Percentiles rank a stretch among this genome's conserved stretches.
phyloP scores from a whole-genome alignment of 2,888 invertebrate genomes.

The Tricholauxania praeusta region DNA sequence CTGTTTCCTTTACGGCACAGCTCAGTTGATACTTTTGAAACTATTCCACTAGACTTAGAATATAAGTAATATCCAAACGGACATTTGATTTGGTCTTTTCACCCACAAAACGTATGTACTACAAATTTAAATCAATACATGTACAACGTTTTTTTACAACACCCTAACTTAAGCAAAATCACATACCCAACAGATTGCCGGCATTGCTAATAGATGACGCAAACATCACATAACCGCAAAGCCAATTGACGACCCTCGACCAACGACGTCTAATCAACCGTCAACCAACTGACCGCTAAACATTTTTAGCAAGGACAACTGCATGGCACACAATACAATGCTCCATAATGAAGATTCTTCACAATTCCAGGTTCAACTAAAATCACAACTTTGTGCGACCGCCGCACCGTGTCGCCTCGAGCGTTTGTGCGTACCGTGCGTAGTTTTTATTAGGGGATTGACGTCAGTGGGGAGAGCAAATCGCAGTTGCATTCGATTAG shows the following conservation, averaged over 20 bases:
- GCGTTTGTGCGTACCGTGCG: slow-evolving; percentile 41
- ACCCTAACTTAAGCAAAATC: too few relatives aligned
- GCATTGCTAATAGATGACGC: slow-evolving; percentile 31
- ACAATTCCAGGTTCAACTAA: slow-evolving; percentile 48
- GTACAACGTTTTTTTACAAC: too few relatives aligned
- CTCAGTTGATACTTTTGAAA: too few relatives aligned
- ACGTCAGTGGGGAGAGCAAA: slow-evolving; percentile 5
- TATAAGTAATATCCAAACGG: too few relatives aligned
- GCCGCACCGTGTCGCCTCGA: slow-evolving; percentile 50
- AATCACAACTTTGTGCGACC: slow-evolving; percentile 58
- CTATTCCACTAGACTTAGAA: too few relatives aligned
- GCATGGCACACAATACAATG: slow-evolving; percentile 53
- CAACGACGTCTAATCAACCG: slow-evolving; percentile 39
- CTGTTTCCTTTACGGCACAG: too few relatives aligned
- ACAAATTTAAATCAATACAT: too few relatives aligned
- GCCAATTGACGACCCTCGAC: slow-evolving; percentile 42
- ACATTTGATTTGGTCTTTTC: too few relatives aligned
- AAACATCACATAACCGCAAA: slow-evolving; percentile 42
- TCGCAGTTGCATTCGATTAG: not conserved
- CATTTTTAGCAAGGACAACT: slow-evolving; percentile 48
- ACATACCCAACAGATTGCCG: not conserved
- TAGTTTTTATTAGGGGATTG: slow-evolving; percentile 27
- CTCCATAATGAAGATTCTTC: slow-evolving; percentile 60
- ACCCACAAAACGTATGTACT: too few relatives aligned
- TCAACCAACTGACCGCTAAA: slow-evolving; percentile 32